Evolutionary conservation across 30 jellyfish, hydroid and myxozoan genomes (phyloP), one percentile per base, ranked within the genome.

Genomic region (Phacellophora camtschatica): DNA sequence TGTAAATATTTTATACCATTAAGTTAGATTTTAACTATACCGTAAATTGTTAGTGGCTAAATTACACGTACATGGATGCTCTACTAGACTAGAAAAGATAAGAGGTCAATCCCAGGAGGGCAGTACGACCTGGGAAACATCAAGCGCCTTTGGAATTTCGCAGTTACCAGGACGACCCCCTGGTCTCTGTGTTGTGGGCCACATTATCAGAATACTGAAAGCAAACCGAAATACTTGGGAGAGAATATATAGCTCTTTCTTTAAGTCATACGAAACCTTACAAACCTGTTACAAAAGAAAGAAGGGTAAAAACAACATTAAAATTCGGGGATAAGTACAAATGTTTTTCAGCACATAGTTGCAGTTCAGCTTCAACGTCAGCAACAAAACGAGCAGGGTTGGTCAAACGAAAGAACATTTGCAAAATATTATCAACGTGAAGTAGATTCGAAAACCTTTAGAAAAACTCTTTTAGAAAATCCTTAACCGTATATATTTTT

Each of bases 201-300:
- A 22, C 27, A 13, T 20, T 67, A 3, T 5, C 24, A 4, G 49
- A 54, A 5, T 68, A 68, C 42, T 12, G 67, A 19, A n/a, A 46
- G 12, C 22, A 28, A 25, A 82, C 87, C 0, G 33, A 51, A 28
- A 1, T n/a, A 0, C 31, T 7, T 30, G 29, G 92, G 24, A 29
- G 56, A 10, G 45, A 29, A 15, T 27, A 79, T 8, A 23, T 28
- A 20, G 39, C 36, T 3, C 73, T 66, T 6, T 66, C 28, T 15
- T 16, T 66, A 19, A 81, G 92, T 24, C 54, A 25, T 53, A 18
- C 18, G 1, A 82, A 67, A 49, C 94, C 94, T 2, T 66, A 66
- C 55, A 54, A 56, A 20, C 48, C 88, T 0, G 82, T 58, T 4
- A 2, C 56, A 11, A 58, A 61, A 39, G 63, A 49, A 31, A 37